Percentiles rank a stretch among this genome's conserved stretches.
phyloP scores from a whole-genome alignment of 2,113 vertebrate genomes.

The Leuciscus idus region DNA sequence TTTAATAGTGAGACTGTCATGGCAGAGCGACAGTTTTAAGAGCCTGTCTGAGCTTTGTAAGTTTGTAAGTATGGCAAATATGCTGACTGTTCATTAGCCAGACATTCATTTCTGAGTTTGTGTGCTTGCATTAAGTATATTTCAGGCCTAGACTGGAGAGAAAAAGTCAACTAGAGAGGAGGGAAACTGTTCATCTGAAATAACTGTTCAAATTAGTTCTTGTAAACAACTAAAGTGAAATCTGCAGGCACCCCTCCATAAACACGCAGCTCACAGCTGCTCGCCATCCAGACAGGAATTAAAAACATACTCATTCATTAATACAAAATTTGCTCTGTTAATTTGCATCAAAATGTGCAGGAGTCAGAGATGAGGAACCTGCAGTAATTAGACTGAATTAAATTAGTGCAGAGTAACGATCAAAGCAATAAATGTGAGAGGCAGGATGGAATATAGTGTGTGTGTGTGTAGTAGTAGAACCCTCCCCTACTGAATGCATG shows the following conservation, averaged over 20 bases:
- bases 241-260: constrained; percentile 92
- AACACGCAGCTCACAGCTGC: constrained; percentile 90
- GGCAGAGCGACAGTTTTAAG: too few relatives aligned
- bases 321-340: constrained; percentile 93
- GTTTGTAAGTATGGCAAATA: too few relatives aligned
- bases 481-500: too few relatives aligned
- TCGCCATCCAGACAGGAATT: constrained; percentile 91
- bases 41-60: too few relatives aligned
- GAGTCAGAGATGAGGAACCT: constrained; percentile 77
- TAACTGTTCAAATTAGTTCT: constrained; percentile 99
- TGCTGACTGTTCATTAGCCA: not conserved
- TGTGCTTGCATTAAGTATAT: not conserved
- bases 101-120: not conserved
- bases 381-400: constrained; percentile 76
- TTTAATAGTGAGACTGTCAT: too few relatives aligned
- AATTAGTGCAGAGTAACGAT: not conserved
- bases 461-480: too few relatives aligned
- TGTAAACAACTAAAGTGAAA: constrained; percentile 95
- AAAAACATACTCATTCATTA: constrained; percentile 98
- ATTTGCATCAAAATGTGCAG: constrained; percentile 90
- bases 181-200: constrained; percentile 87
- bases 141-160: not conserved
- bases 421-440: not conserved
- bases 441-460: not conserved
- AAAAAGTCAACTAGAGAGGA: constrained; percentile 57